Base-by-base conservation (phyloP, 2,113 vertebrate genomes). In the Natator depressus region DNA sequence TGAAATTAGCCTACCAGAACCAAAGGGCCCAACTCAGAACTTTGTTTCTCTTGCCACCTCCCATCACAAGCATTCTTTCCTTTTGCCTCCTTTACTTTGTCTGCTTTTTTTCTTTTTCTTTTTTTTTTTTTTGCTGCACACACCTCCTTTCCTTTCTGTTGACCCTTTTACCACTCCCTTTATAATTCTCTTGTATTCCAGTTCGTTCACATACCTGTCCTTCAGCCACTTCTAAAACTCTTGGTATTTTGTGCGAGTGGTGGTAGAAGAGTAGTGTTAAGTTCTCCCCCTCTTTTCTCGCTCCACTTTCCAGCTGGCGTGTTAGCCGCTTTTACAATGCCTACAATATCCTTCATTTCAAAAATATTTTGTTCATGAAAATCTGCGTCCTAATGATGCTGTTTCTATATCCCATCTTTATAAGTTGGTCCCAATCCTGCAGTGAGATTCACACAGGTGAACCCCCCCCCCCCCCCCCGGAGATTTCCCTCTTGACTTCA, bases 401-500 rank as follows among this genome's bases (percentile, higher is more conserved):
- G 75, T 83, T 85, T 87, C 76, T 88, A 47, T 69, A 50, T 12
- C 24, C 82, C 65, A 3, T 65, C 57, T 88, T 78, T 42, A 47
- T 22, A 14, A 51, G 27, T 46, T 27, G 11, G 22, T 46, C 38
- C 10, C 22, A 42, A 25, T 27, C 42, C 42, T 78, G 24, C 46
- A 72, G 29, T 7, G 5, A 78, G 24, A 78, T 47, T 78, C 46
- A 42, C 5, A 5, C 69, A 75, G n/a, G 20, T 31, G 29, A 22
- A 16, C 1, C 14, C n/a, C n/a, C n/a, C 5, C 50, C 12, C 1
- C 29, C 29, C 27, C 7, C n/a, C 20, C n/a, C 42, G 1, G 6
- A 78, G 11, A 78, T 47, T 14, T 13, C 49, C 50, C 27, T 80
- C 47, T 47, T 53, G 31, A 54, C 49, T 38, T 31, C 78, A 54